Conservation (phyloP, 2,888 invertebrate genomes). For the Cephus pygmeus region DNA sequence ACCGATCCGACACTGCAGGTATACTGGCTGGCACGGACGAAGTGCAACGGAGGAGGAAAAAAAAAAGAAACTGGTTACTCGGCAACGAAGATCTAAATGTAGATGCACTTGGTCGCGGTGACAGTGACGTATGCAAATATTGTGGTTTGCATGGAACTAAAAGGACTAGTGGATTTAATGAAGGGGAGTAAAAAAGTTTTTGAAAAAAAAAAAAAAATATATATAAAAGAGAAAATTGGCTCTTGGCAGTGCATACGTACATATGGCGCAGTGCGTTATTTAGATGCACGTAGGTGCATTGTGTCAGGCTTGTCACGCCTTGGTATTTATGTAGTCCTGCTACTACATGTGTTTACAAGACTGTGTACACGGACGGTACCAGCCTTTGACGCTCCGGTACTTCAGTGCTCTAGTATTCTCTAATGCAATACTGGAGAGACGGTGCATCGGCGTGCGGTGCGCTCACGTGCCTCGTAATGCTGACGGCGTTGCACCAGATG, state of each 20-base stretch:
- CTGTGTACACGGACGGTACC: not conserved
- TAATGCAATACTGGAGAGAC: not conserved
- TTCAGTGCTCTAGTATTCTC: not conserved
- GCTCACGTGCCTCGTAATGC: not conserved
- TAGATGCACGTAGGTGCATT: not conserved
- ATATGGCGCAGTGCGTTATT: not conserved
- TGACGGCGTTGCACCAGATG: not conserved
- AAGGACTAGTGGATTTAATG: not conserved
- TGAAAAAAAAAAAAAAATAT: not conserved
- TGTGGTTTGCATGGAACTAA: not conserved
- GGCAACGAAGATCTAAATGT: not conserved
- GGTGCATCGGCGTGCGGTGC: not conserved
- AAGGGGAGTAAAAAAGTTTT: not conserved
- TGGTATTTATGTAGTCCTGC: not conserved
- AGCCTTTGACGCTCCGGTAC: not conserved
- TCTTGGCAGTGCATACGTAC: not conserved
- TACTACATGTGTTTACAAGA: not conserved
- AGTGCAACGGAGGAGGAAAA: too few species aligned
- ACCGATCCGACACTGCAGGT: not conserved
- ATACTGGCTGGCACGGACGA: too few species aligned
- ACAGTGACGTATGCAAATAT: not conserved
- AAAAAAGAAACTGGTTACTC: too few species aligned
- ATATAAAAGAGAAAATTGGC: not conserved
- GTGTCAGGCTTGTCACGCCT: not conserved
- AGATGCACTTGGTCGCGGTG: not conserved